Percentiles rank a stretch among this genome's conserved stretches.
phyloP scores from a whole-genome alignment of 2,113 vertebrate species.

The Romanogobio albipinnatus region DNA sequence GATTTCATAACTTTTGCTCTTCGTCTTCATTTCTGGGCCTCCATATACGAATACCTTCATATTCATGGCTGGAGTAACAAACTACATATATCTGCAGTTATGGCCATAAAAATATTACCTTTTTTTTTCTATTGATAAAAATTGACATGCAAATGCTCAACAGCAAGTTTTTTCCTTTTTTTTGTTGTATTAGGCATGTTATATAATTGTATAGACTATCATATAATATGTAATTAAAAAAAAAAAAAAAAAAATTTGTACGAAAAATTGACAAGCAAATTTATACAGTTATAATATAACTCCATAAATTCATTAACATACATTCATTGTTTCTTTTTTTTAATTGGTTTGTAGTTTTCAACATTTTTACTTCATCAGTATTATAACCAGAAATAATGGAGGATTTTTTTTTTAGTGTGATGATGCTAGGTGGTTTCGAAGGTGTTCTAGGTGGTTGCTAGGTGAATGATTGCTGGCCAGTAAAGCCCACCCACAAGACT shows the following conservation, averaged over 20 bases:
- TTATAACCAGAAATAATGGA: background rate
- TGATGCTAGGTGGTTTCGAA: background rate
- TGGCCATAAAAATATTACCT: background rate
- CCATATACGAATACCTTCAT: conserved; percentile 65
- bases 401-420: no score
- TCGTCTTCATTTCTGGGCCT: conserved; percentile 36
- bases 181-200: no score
- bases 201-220: no score
- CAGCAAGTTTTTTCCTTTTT: no score
- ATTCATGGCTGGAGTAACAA: background rate
- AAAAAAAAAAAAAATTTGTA: no score
- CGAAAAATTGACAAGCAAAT: no score
- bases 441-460: background rate
- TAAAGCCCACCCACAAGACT: background rate
- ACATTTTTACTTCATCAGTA: background rate
- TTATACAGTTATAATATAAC: background rate
- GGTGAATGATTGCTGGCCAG: background rate
- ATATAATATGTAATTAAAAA: no score
- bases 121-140: background rate
- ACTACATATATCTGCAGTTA: conserved; percentile 8
- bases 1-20: conserved; percentile 16
- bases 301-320: background rate
- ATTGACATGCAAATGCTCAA: no score
- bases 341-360: background rate
- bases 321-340: no score